These are phyloP conservation scores for Polydrusus tereticollis DNA, from an alignment of 2,888 invertebrate species.

Conservation along the genomic window DNA sequence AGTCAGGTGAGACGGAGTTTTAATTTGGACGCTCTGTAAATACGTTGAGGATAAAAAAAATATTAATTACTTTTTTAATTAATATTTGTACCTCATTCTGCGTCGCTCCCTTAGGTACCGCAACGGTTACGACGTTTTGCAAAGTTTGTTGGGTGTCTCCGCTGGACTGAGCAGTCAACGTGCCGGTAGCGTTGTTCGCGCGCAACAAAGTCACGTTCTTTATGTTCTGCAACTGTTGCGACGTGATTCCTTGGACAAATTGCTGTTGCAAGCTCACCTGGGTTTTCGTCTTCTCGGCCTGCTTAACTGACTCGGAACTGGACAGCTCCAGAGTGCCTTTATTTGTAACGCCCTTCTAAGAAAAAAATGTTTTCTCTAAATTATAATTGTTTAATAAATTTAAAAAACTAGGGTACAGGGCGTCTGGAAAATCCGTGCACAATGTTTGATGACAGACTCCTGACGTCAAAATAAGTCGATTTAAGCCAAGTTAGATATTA, in stretches of 20 bases:
- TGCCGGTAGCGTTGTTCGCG: constrained; percentile 50
- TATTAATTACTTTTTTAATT: background rate
- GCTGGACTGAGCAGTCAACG: constrained; percentile 33
- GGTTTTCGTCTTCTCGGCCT: constrained; percentile 46
- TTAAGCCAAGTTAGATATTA: too few species aligned
- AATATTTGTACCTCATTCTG: constrained; percentile 41
- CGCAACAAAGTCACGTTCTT: constrained; percentile 64
- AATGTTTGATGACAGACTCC: too few species aligned
- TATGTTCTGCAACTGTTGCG: constrained; percentile 64
- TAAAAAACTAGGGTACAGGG: too few species aligned
- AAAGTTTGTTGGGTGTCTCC: constrained; percentile 42
- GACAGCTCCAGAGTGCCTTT: constrained; percentile 39
- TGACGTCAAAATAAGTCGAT: too few species aligned
- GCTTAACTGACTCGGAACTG: constrained; percentile 33
- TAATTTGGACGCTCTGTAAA: constrained; percentile 58
- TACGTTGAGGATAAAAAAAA: constrained; percentile 10
- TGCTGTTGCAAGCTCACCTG: constrained; percentile 59
- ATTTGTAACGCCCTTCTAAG: constrained; percentile 26
- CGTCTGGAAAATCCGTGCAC: too few species aligned
- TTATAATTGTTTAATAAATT: too few species aligned
- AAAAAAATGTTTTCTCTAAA: too few species aligned
- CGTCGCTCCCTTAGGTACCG: constrained; percentile 51
- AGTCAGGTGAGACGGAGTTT: constrained; percentile 60
- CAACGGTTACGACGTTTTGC: constrained; percentile 54
- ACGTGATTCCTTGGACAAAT: constrained; percentile 62